Evolutionary conservation across 2,888 invertebrate species (phyloP), one percentile per base, ranked within the genome.

Genomic region (Helleia helle): DNA sequence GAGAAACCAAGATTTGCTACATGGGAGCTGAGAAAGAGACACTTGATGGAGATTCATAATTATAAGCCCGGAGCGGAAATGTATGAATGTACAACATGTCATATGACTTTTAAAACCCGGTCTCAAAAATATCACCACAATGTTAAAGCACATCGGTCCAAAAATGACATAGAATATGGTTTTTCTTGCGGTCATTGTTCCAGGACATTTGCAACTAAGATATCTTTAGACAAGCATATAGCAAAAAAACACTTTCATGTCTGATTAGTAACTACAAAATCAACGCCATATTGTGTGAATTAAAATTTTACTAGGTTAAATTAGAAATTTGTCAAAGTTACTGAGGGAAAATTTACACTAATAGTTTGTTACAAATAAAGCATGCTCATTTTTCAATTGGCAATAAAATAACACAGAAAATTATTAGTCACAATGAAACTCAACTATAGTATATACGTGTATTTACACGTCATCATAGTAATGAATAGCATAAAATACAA

Each of bases 151-250:
- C 85, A 85, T 51, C 55, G 84, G 3, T 71, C 71, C 4, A 83
- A 71, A 64, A 87, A 73, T 48, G 80, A 69, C 52, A 67, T 65
- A 1, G 87, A 72, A 43, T 86, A 66, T 53, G 83, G 66, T 8
- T 86, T 74, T 47, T 74, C 83, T 0, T 88, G 87, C 39, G 73
- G 68, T 0, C 75, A 74, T 47, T 88, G 88, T 51, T 67, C 83
- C 1, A 72, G 81, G 38, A 74, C 79, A 0, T 87, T 87, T 47
- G 84, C 80, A 12, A 74, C 84, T 0, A 87, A 87, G 47, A 56
- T 86, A 31, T 84, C 86, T 14, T 54, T 88, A 14, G 87, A 87
- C 44, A 85, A 86, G 42, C 88, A 88, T 55, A 76, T 87, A 50
- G 75, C 83, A 3, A 80, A 81, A 48, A 87, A 86, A 46, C 87